Evolutionary conservation across 2,888 invertebrate genomes (phyloP), one percentile per base, ranked within the genome.

Genomic region (Holacanthella duospinosa): DNA sequence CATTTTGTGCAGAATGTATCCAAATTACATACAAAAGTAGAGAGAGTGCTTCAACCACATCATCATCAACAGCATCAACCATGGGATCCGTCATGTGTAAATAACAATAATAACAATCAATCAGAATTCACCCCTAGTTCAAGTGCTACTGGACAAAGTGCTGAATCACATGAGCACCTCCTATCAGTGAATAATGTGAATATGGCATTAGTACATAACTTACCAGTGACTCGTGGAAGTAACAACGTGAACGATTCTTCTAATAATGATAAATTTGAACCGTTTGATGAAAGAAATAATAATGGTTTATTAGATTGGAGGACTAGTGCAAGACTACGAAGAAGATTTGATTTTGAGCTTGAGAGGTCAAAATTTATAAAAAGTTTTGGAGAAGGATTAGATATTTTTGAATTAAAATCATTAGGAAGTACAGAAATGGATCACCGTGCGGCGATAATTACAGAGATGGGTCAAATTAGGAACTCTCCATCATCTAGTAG

Each of bases 1-100:
- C 65, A 71, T 61, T 66, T 72, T 48, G 72, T 67, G 24, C 68
- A 68, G 56, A 69, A 67, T 62, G 68, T 72, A 16, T 68, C 71
- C 55, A 70, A 69, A 54, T 63, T 72, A 9, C 68, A 70, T 21
- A 66, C 60, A 25, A 70, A 69, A 57, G 66, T 72, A 66, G 69
- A 71, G 54, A 64, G 65, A 60, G 68, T 66, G n/a, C 61, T 64
- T 12, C n/a, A n/a, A n/a, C n/a, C n/a, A n/a, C n/a, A n/a, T n/a
- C n/a, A n/a, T n/a, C n/a, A n/a, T n/a, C n/a, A n/a, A n/a, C n/a
- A n/a, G n/a, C n/a, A n/a, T n/a, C 62, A 36, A 9, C 36, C 36
- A 6, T 36, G 36, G 36, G 36, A 36, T 9, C n/a, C 48, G 6
- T 21, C 48, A 21, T 36, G 16, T 16, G 36, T 6, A 6, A 36